phyloP scores from a whole-genome alignment of 2,113 vertebrate species.

The Platichthys stellatus region DNA sequence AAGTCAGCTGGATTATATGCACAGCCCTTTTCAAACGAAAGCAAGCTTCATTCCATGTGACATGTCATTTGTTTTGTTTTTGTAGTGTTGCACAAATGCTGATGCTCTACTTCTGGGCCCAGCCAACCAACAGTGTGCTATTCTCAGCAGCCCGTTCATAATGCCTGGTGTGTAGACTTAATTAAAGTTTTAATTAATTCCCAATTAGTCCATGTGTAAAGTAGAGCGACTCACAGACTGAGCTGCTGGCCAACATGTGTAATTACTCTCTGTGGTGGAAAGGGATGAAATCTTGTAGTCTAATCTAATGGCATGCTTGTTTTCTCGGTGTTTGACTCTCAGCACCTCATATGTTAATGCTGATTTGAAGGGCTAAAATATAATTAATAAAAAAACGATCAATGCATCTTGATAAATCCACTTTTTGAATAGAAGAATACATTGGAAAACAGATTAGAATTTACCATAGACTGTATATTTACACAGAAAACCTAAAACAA shows the following conservation, averaged over 20 bases:
- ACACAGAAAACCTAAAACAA: background rate
- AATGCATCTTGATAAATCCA: background rate
- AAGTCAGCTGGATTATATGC: slow-evolving; percentile 72
- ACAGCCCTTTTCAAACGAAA: slow-evolving; percentile 63
- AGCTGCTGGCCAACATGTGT: slow-evolving; percentile 28
- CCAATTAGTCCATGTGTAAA: slow-evolving; percentile 53
- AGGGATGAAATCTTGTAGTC: background rate
- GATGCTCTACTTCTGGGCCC: slow-evolving; percentile 58
- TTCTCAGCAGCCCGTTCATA: slow-evolving; percentile 22
- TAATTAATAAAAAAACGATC: background rate
- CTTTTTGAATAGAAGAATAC: background rate
- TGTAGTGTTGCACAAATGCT: slow-evolving; percentile 70
- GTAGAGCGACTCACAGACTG: slow-evolving; percentile 20
- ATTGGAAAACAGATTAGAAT: background rate
- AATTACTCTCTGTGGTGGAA: slow-evolving; percentile 1
- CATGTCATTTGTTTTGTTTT: slow-evolving; percentile 78
- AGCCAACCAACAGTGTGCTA: slow-evolving; percentile 20
- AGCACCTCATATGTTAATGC: background rate
- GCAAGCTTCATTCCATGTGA: slow-evolving; percentile 72
- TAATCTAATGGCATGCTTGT: background rate
- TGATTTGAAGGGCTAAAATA: background rate
- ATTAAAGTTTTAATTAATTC: slow-evolving; percentile 66
- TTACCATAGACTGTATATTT: too few relatives aligned
- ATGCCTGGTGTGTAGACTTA: slow-evolving; percentile 41
- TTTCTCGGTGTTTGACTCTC: background rate